phyloP scores from a whole-genome alignment of 2,888 invertebrate species.

The Cartodere bifasciata region DNA sequence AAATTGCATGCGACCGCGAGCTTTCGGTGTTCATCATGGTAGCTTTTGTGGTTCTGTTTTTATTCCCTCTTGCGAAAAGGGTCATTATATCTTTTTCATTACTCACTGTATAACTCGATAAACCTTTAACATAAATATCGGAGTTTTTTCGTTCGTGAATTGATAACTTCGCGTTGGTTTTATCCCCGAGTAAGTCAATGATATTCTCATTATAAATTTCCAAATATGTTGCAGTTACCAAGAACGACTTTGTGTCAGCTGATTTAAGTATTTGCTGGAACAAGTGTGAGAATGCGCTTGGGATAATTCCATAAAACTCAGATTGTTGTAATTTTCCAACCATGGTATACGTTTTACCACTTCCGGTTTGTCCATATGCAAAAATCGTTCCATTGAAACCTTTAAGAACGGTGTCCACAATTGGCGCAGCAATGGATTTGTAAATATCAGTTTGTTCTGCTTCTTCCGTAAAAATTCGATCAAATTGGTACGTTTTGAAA shows the following conservation, averaged over 20 bases:
- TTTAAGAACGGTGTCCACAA: slow-evolving; percentile 84
- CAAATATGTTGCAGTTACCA: slow-evolving; percentile 90
- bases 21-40: slow-evolving; percentile 94
- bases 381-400: slow-evolving; percentile 90
- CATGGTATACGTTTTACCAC: slow-evolving; percentile 97
- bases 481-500: slow-evolving; percentile 80
- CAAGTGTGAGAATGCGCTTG: slow-evolving; percentile 95
- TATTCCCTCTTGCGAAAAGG: slow-evolving; percentile 88
- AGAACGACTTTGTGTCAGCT: slow-evolving; percentile 61
- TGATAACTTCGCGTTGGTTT: slow-evolving; percentile 56
- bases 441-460: slow-evolving; percentile 84
- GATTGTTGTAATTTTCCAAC: slow-evolving; percentile 75
- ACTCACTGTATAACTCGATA: slow-evolving; percentile 88
- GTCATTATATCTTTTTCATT: slow-evolving; percentile 90
- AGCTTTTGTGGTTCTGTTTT: slow-evolving; percentile 73
- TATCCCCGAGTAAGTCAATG: slow-evolving; percentile 66
- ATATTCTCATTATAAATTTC: slow-evolving; percentile 99
- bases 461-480: slow-evolving; percentile 74
- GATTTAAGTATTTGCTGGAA: slow-evolving; percentile 92
- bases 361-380: slow-evolving; percentile 82
- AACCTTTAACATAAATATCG: slow-evolving; percentile 91
- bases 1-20: slow-evolving; percentile 91
- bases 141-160: slow-evolving; percentile 90
- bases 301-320: slow-evolving; percentile 85
- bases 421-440: slow-evolving; percentile 83